These are phyloP conservation scores for Epicauta chinensis DNA, from an alignment of 1,140 invertebrate genomes.

Conservation along the genomic window DNA sequence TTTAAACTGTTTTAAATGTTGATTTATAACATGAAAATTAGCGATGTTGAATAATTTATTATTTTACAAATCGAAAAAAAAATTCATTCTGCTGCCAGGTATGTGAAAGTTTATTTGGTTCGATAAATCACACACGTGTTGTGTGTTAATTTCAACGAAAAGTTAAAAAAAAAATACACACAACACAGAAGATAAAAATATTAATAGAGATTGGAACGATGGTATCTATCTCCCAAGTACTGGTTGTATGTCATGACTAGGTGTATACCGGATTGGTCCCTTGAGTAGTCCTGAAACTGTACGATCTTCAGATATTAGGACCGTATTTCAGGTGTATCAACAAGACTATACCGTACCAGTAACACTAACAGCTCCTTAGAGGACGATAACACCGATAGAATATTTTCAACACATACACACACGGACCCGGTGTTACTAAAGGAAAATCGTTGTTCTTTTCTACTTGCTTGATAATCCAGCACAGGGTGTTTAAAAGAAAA, in stretches of 20 bases:
- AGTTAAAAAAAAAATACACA: no score
- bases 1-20: no score
- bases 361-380: conserved; percentile 18
- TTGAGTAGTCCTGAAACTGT: conserved; percentile 5
- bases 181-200: no score
- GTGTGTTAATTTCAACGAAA: no score
- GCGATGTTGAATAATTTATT: no score
- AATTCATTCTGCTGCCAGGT: no score
- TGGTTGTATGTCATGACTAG: conserved; percentile 10
- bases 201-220: not conserved
- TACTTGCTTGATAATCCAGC: conserved; percentile 4
- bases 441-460: conserved; percentile 17
- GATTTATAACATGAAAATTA: no score
- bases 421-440: not conserved
- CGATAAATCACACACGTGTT: no score
- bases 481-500: not conserved
- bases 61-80: no score
- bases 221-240: conserved; percentile 1
- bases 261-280: conserved; percentile 19
- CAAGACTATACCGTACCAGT: conserved; percentile 16
- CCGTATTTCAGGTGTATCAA: conserved; percentile 28
- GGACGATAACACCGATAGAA: conserved; percentile 27
- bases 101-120: no score
- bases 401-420: conserved; percentile 15
- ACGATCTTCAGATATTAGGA: conserved; percentile 19